phyloP scores from a whole-genome alignment of 1,140 invertebrate genomes.

The Aphis gossypii region DNA sequence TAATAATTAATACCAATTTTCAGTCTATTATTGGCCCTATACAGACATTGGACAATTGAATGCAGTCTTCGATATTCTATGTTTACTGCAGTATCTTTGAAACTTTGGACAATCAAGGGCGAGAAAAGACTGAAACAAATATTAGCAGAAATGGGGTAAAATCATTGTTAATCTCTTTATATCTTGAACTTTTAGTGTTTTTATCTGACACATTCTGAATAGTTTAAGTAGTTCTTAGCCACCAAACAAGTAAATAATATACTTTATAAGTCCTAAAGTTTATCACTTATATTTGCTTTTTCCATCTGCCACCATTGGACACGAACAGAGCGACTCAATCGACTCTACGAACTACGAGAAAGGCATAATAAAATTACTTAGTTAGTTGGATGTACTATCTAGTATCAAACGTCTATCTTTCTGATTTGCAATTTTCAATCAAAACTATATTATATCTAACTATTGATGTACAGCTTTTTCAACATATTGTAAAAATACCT shows the following conservation, averaged over 20 bases:
- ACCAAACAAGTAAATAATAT: no score
- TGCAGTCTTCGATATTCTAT: slow-evolving; percentile 84
- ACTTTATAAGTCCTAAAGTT: not conserved
- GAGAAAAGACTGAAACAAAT: slow-evolving; percentile 85
- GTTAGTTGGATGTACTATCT: not conserved
- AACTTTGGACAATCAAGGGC: slow-evolving; percentile 84
- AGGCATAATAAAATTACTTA: not conserved
- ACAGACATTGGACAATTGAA: slow-evolving; percentile 91
- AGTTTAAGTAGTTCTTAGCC: not conserved
- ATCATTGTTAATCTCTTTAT: not conserved
- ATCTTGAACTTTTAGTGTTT: not conserved
- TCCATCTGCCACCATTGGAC: no score
- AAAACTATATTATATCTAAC: no score
- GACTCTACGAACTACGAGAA: no score
- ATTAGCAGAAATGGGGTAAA: slow-evolving; percentile 88
- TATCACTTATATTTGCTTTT: not conserved
- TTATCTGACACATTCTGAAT: not conserved
- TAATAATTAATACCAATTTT: not conserved
- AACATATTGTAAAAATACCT: no score
- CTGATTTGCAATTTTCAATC: not conserved
- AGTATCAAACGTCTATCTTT: not conserved
- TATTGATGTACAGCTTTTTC: no score
- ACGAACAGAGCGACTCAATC: not conserved
- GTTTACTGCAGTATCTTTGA: slow-evolving; percentile 75
- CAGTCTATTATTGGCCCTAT: slow-evolving; percentile 72